Evolutionary conservation across 2,888 invertebrate genomes (phyloP).

Genomic region (Seladonia tumulorum): DNA sequence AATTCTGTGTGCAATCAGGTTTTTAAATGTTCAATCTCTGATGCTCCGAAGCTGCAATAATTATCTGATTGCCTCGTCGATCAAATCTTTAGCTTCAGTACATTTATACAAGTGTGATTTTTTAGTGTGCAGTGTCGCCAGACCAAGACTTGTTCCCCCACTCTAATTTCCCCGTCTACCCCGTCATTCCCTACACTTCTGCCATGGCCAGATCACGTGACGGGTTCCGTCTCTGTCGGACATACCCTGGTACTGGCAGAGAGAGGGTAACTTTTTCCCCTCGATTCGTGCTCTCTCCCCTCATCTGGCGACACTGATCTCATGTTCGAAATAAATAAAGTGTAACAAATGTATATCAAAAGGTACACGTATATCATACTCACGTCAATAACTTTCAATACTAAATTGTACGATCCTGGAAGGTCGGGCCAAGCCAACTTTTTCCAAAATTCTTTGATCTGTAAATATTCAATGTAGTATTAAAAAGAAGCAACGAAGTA

Average conservation of each 20-base stretch:
- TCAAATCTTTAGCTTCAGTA: neutral
- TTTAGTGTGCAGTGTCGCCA: no score
- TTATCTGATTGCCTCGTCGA: no score
- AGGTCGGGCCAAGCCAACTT: constrained; percentile 95
- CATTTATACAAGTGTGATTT: no score
- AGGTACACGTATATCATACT: constrained; percentile 59
- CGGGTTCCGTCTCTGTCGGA: no score
- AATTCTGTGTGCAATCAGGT: neutral
- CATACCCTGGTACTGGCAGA: no score
- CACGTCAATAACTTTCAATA: constrained; percentile 86
- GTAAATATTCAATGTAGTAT: constrained; percentile 43
- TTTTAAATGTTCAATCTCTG: neutral
- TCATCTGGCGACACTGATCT: neutral
- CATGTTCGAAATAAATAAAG: neutral
- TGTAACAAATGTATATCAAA: neutral
- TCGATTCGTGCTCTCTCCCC: no score
- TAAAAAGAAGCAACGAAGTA: neutral
- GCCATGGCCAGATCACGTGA: no score
- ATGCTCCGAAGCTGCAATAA: neutral
- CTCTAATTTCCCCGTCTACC: no score
- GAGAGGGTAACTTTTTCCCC: no score
- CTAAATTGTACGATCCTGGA: constrained; percentile 85
- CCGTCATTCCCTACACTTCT: no score
- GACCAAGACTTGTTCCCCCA: no score
- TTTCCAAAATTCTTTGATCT: constrained; percentile 95